Base-by-base conservation (phyloP, 2,113 vertebrate genomes). In the Rhodinocichla rosea region DNA sequence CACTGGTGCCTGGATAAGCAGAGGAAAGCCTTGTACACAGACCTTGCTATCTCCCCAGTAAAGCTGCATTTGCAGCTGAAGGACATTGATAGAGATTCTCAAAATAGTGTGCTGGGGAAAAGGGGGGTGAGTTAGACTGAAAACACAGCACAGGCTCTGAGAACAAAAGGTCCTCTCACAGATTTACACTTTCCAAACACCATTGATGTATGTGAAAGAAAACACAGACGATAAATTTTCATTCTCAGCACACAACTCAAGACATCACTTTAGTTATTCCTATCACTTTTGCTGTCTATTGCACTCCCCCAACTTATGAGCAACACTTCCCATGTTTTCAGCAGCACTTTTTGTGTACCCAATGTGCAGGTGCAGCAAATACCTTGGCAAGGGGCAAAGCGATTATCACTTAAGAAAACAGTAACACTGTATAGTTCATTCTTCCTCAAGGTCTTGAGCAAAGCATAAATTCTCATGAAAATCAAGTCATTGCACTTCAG, bases 381-480 rank as follows among this genome's bases (percentile, higher is more conserved):
- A 97, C 97, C 97, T 97, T 98, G 98, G 97, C 97, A 97, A 97
- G 94, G 87, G 96, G 94, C 97, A 96, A 93, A 95, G 87, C 13
- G 82, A 97, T 98, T 98, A 97, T 96, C 96, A 87, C 92, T 95
- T 96, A 95, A 45, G 89, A 98, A 98, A 98, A 98, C 97, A 97
- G 98, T 96, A 98, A 98, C 98, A 98, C 94, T 98, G 98, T 98
- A 98, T 98, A 97, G 96, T 96, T 98, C 97, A 97, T 97, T 96
- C 95, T 97, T 98, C 98, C 97, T 99, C 99, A 99, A 99, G 99
- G 99, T 99, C 99, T 98, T 95, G 55, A 96, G 74, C 90, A 87
- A 94, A 92, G 97, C 95, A 99, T 99, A 99, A 99, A 99, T 98
- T 98, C 94, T 50, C 96, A 85, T 45, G 98, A 59, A 96, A 97